Evolutionary conservation across 2,797 vertebrate genomes (phyloP), one percentile per base, ranked within the genome.

Genomic region (Sphenodon punctatus): DNA sequence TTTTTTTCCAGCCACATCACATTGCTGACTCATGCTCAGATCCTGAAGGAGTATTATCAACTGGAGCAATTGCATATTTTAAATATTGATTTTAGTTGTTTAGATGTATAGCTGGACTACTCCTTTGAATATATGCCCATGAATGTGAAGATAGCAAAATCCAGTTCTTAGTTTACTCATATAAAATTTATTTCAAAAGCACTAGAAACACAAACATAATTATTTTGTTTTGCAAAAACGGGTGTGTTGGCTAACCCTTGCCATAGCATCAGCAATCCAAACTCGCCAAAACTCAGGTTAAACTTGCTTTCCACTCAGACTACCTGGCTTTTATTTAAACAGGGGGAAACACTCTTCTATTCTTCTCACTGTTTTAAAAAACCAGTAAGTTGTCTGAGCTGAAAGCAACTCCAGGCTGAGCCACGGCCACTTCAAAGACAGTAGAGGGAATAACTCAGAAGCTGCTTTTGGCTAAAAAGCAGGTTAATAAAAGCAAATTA

Each of bases 301-400:
- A 59, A 38, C 19, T 30, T 59, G 49, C 63, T 70, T 82, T 76
- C 39, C 71, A 38, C 27, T 75, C 49, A 70, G 41, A 51, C 34
- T 64, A 36, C 6, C 19, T 45, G 43, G 20, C 60, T 36, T 66
- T 66, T 49, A 41, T 70, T 60, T 82, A 22, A n/a, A 51, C 43
- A 65, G n/a, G 25, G 36, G 36, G 55, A 25, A 32, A 73, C 30
- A 67, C 14, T 2, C 27, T 22, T 30, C 22, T 27, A n/a, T n/a
- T n/a, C n/a, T 55, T 65, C 56, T 14, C 20, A 14, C 32, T 46
- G 22, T 59, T 72, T 80, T 43, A 45, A 20, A 73, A 74, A 88
- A 39, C 8, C 61, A 34, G 78, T 56, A 39, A 22, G 59, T 5
- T 56, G 25, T 72, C 48, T 2, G 32, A 80, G 13, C 6, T 74